Evolutionary conservation across 2,113 vertebrate genomes (phyloP), one percentile per base, ranked within the genome.

Genomic region (Empidonax traillii): DNA sequence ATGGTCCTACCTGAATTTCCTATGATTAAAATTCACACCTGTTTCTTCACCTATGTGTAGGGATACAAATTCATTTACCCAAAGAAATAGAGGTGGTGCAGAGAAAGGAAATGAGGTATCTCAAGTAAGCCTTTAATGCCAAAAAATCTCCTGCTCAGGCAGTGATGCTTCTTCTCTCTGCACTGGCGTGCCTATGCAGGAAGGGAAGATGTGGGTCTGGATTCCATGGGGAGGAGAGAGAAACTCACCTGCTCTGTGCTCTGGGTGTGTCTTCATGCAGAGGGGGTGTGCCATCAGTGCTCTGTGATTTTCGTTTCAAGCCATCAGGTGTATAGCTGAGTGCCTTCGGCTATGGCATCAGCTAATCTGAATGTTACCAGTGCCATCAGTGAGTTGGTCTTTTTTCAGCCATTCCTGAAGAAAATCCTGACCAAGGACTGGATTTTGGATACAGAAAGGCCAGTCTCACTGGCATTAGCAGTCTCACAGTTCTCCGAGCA

Each of bases 401-500:
- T 56, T 91, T 96, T 95, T n/a, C 92, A 98, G 98, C 97, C 96
- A 1, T 87, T 97, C 25, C 93, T 98, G 59, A 97, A 94, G 85
- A 96, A 71, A 55, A 88, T 98, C 61, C 94, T 97, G 73, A 98
- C 90, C 87, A 97, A 93, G 87, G 56, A 53, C 10, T 98, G 98
- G 98, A 96, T 98, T 87, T 95, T 82, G 62, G 78, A 8, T 0
- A 51, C 16, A 0, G 96, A 97, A 69, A 65, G 30, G 10, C 94
- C 94, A 0, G 41, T 35, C 28, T 90, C 43, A 0, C 93, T 96
- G 92, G 87, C 37, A 0, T 93, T 1, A 1, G 72, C 53, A 3
- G 63, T 96, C 47, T 95, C 91, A 0, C 86, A 89, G 85, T 97
- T 98, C 65, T 94, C 96, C 0, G 1, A 75, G 75, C 96, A 97